Evolutionary conservation across 2,797 vertebrate species (phyloP).

Genomic region (Squalus acanthias): DNA sequence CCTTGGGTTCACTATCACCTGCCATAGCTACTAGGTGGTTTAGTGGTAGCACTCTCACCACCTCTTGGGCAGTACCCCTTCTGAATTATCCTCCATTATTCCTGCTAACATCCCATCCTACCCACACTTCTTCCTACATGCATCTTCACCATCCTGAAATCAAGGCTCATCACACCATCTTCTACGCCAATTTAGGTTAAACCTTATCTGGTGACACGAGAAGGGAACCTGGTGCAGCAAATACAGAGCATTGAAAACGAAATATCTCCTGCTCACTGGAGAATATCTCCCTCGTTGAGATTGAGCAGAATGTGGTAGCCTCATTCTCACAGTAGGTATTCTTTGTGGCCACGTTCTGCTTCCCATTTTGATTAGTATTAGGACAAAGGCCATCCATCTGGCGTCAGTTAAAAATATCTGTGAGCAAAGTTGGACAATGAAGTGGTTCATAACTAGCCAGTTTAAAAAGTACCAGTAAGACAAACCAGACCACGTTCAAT

Average conservation of each 20-base stretch:
- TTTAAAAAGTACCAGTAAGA: too few species aligned
- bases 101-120: neutral
- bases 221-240: neutral
- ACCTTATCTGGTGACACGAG: neutral
- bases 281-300: slow-evolving; percentile 89
- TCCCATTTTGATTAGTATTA: too few species aligned
- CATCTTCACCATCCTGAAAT: neutral
- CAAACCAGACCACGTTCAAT: too few species aligned
- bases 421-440: too few species aligned
- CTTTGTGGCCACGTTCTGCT: slow-evolving; percentile 73
- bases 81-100: neutral
- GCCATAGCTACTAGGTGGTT: too few species aligned
- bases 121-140: neutral
- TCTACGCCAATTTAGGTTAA: neutral
- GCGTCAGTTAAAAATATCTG: too few species aligned
- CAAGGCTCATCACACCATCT: neutral
- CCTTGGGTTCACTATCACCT: too few species aligned
- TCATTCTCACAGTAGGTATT: slow-evolving; percentile 72
- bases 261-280: slow-evolving; percentile 62
- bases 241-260: neutral
- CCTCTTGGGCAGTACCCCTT: neutral
- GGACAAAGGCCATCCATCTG: too few species aligned
- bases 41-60: too few species aligned
- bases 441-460: too few species aligned
- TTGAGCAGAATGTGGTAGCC: slow-evolving; percentile 84